phyloP scores from a whole-genome alignment of 2,113 vertebrate genomes.

The Vulpes vulpes region DNA sequence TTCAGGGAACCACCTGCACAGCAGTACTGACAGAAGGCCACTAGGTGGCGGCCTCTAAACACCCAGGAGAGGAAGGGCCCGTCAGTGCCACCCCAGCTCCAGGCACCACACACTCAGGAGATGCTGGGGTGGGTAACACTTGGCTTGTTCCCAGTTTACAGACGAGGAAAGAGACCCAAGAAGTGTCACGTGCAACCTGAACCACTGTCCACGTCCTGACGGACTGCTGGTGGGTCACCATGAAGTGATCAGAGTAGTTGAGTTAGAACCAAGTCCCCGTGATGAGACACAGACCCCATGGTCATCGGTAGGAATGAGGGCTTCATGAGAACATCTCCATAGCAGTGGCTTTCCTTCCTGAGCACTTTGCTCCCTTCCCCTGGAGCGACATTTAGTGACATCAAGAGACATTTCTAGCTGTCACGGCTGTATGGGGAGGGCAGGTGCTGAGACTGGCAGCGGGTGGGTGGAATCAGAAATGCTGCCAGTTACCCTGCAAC shows the following conservation, averaged over 20 bases:
- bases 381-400: not conserved
- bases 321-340: not conserved
- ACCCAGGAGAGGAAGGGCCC: too few relatives aligned
- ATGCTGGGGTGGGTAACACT: not conserved
- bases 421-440: not conserved
- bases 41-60: constrained; percentile 84
- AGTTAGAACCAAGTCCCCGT: not conserved
- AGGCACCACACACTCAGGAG: not conserved
- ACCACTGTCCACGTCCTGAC: not conserved
- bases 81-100: too few relatives aligned
- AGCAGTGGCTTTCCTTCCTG: not conserved
- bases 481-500: not conserved
- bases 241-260: not conserved
- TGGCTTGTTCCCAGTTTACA: not conserved
- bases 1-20: not conserved
- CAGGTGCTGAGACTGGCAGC: not conserved
- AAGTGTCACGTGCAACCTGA: not conserved
- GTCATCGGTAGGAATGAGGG: not conserved
- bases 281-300: not conserved
- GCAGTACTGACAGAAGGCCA: constrained; percentile 46
- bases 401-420: not conserved
- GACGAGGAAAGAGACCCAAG: not conserved
- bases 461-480: not conserved
- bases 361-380: not conserved
- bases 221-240: not conserved